Base-by-base conservation (phyloP, 2,797 vertebrate species). In the Prionace glauca region DNA sequence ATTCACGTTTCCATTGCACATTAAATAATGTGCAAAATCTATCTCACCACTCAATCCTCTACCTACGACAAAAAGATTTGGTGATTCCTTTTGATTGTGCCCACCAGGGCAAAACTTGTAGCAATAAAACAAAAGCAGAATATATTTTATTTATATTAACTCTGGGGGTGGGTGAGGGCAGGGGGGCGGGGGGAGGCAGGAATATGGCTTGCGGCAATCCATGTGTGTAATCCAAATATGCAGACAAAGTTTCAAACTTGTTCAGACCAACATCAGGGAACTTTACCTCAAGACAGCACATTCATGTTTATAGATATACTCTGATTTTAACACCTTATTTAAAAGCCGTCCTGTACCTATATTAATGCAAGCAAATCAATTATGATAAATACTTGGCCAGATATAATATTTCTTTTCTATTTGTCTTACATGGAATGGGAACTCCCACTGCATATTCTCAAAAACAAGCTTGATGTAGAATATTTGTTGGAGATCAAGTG, bases 181-280 rank as follows among this genome's bases (percentile, higher is more conserved):
- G 41, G 41, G 41, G 41, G 41, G 41, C 0, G 41, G 41, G 41
- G 41, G 41, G 41, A 41, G 41, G 41, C 41, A 41, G 41, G 41
- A 7, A 84, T 77, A 14, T 11, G 26, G 29, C 26, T 8, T 60
- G 5, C 50, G 3, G 24, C 72, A 74, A 26, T 60, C 26, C 50
- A 60, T n/a, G 16, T 2, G 18, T n/a, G 18, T 62, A 12, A 16
- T 65, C 29, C 60, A 65, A 92, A 41, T 24, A 67, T 67, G 90
- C 62, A 84, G 20, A 84, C 79, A 92, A 92, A n/a, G 22, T 92
- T 65, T 92, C n/a, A 92, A 41, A 36, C 90, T 24, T 90, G 62
- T 92, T n/a, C 10, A 67, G 22, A 69, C 90, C 36, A 62, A 60
- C 87, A 32, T n/a, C 36, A 45, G 16, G 60, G 56, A 32, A 18